Base-by-base conservation (phyloP, 2,113 vertebrate genomes). In the Xyrauchen texanus region DNA sequence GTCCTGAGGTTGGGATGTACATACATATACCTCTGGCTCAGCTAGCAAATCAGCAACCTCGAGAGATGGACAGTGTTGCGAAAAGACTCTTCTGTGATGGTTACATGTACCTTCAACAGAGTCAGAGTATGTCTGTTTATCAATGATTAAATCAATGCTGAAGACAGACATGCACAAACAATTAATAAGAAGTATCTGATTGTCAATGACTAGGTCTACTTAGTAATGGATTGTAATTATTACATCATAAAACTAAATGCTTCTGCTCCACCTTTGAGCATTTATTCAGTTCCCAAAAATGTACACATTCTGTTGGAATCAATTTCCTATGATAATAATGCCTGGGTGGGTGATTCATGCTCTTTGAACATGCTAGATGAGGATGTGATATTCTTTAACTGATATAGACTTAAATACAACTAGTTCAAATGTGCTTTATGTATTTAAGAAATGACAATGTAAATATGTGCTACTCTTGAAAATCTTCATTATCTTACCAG, bases 71-170 rank as follows among this genome's bases (percentile, higher is more conserved):
- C 0, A 94, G 95, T 0, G 95, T 96, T 63, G 94, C 94, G 84
- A 97, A 96, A 12, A 93, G 96, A 15, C 95, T 96, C 66, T 95
- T 96, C 85, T 97, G 96, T 0, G 96, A 97, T 0, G 95, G 95
- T 85, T 97, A 96, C 89, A 96, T 97, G 93, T 97, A 95, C 88
- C 90, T 97, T 84, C 96, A 96, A 79, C 94, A 95, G 88, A 96
- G 92, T 88, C 89, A 85, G 77, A 94, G 85, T 72, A 95, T 95
- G 93, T 91, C 88, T 0, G 91, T 97, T 0, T 97, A 97, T 77
- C 92, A 91, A 76, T 97, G 80, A 89, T 7, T 16, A 6, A 12
- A 53, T 49, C 12, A 52, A 13, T 58, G 55, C 13, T 58, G 6
- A 15, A n/a, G 6, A 15, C 55, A 57, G 0, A 12, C 9, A 15